These are phyloP conservation scores for Pararge aegeria DNA, from an alignment of 1,140 invertebrate species.

Conservation along the genomic window DNA sequence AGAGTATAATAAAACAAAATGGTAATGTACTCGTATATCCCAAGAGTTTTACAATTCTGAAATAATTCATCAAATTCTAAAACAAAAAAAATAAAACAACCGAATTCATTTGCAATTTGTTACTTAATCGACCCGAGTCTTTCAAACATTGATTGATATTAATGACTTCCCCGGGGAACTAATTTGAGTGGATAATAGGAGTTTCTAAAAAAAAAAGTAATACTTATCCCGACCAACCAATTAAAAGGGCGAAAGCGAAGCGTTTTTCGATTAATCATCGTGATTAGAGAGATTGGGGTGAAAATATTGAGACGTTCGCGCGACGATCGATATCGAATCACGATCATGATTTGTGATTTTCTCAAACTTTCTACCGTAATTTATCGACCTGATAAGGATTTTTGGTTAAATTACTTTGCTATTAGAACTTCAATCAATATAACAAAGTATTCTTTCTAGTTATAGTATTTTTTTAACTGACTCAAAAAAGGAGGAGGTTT, in stretches of 20 bases:
- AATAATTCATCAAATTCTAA: no score
- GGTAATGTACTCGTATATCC: no score
- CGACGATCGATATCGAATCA: slow-evolving; percentile 32
- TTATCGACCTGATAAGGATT: slow-evolving; percentile 7
- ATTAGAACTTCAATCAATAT: background rate
- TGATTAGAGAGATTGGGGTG: slow-evolving; percentile 28
- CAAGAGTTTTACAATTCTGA: no score
- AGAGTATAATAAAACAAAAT: no score
- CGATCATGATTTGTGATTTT: slow-evolving; percentile 25
- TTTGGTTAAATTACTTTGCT: background rate
- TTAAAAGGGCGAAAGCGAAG: slow-evolving; percentile 30
- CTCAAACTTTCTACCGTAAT: slow-evolving; percentile 17
- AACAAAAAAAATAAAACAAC: slow-evolving; percentile 1
- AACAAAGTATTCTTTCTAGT: background rate
- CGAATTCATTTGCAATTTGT: slow-evolving; percentile 31
- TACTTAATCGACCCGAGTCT: slow-evolving; percentile 34
- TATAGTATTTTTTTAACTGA: background rate
- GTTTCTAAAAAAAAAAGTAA: slow-evolving; percentile 34
- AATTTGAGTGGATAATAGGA: slow-evolving; percentile 42
- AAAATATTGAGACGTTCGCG: slow-evolving; percentile 34
- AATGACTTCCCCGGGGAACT: slow-evolving; percentile 39
- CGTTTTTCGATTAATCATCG: slow-evolving; percentile 36
- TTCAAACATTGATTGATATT: slow-evolving; percentile 48
- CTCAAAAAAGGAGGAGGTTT: no score
- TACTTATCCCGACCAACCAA: slow-evolving; percentile 32